Base-by-base conservation (phyloP, 37 sponge, comb jelly and placozoan genomes). In the Hormiphora californensis region DNA sequence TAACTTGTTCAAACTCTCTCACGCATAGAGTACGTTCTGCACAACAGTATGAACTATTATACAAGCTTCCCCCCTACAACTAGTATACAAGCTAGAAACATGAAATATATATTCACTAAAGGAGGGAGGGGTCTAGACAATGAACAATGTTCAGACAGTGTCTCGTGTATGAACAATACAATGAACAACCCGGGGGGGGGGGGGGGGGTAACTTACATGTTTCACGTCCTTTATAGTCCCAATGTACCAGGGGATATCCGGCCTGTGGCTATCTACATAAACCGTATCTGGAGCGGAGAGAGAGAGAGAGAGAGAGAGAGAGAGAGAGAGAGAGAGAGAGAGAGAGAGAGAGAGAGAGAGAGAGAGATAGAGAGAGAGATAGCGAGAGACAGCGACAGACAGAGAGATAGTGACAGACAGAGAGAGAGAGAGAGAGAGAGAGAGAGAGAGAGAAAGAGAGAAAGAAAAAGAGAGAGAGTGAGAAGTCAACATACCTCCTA, bases 231-330 rank as follows among this genome's bases (percentile, higher is more conserved):
- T 73, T 25, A 73, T 36, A 28, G 81, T 73, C 17, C 81, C 81
- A 19, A 73, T 73, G 46, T 73, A 73, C 81, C 81, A 73, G 17
- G 81, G 81, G n/a, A 73, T 73, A 41, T 73, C 81, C 8, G 81
- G 81, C 46, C 38, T 27, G 46, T 73, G 81, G 43, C 81, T 73
- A n/a, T 73, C 81, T 0, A 73, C 81, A 40, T 73, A 73, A 1
- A 73, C 81, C 23, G 81, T 73, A 28, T 73, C 81, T 73, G 37
- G 15, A 17, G 15, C 12, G 15, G 53, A 49, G 53, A 17, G 15
- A 15, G 9, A 49, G 12, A 49, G 9, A 15, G 9, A 49, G 9
- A 17, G 15, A 15, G 15, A 15, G 53, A 49, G 53, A 15, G 53
- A 49, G 53, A 49, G 53, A 15, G 15, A 46, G 51, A 12, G 51